A percentile compares a stretch with the other conserved stretches of the same genome.
These are phyloP conservation scores for Semicossyphus pulcher DNA, from an alignment of 2,113 vertebrate species.

Conservation along the genomic window DNA sequence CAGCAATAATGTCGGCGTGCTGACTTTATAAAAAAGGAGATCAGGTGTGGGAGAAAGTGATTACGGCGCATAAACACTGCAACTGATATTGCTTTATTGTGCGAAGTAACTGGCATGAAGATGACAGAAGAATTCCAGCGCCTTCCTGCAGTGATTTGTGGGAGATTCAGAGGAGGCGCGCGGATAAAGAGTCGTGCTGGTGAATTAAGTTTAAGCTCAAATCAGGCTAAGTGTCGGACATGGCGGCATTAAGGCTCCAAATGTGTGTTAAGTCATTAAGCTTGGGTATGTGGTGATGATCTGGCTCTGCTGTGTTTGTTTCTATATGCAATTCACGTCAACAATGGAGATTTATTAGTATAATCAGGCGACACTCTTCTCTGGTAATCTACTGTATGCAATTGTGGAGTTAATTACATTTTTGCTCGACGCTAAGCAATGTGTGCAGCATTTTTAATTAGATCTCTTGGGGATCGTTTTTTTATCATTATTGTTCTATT, in stretches of 20 bases:
- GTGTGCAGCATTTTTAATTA: conserved; percentile 67
- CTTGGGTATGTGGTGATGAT: conserved; percentile 26
- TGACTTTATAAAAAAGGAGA: conserved; percentile 74
- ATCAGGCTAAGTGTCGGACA: conserved; percentile 19
- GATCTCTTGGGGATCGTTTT: conserved; percentile 44
- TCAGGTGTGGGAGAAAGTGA: conserved; percentile 78
- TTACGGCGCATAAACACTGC: conserved; percentile 76
- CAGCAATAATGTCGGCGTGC: conserved; percentile 71
- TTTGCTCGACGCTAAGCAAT: conserved; percentile 48
- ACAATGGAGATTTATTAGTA: conserved; percentile 46
- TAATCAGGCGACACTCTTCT: conserved; percentile 25
- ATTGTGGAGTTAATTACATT: conserved; percentile 61
- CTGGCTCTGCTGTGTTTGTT: conserved; percentile 26
- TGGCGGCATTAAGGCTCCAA: conserved; percentile 32
- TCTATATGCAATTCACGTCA: conserved; percentile 33
- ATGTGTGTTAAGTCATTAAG: conserved; percentile 28
- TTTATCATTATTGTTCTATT: conserved; percentile 2
- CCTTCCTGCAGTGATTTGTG: conserved; percentile 14
- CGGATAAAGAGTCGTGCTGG: conserved; percentile 21
- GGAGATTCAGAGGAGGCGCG: conserved; percentile 16
- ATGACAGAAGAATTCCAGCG: conserved; percentile 48
- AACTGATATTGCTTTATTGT: conserved; percentile 66
- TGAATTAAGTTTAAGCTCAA: conserved; percentile 32
- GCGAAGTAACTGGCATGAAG: conserved; percentile 50
- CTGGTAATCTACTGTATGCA: conserved; percentile 42